Percentiles rank a stretch among this genome's conserved stretches.
These are phyloP conservation scores for Colinus virginianus DNA, from an alignment of 2,113 vertebrate species.

Conservation along the genomic window DNA sequence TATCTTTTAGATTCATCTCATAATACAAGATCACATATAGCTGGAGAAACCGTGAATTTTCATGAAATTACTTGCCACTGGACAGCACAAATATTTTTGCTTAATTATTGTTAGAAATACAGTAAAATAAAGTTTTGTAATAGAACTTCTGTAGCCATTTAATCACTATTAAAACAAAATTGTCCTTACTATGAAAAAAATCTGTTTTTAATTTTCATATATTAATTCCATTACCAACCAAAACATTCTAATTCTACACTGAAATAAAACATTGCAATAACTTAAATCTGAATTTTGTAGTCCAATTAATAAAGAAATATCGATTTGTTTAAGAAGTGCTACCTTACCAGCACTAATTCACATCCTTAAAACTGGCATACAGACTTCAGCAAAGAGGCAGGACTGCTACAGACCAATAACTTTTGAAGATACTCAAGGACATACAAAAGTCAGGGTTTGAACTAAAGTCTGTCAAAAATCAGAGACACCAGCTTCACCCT, in stretches of 20 bases:
- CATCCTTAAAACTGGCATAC: background rate
- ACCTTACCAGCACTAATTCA: background rate
- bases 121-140: background rate
- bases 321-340: background rate
- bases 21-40: background rate
- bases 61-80: background rate
- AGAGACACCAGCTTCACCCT: background rate
- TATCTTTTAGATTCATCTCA: background rate
- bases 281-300: background rate
- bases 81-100: background rate
- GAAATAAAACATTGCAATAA: background rate
- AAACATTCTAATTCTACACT: background rate
- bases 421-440: background rate
- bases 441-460: background rate
- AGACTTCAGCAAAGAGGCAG: background rate
- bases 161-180: background rate
- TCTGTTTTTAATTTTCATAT: background rate
- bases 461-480: background rate
- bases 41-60: background rate
- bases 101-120: fast-evolving
- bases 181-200: background rate
- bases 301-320: background rate
- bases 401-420: background rate
- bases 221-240: background rate
- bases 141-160: background rate